Conservation (phyloP, 2,113 vertebrate species). For the Hippocampus abdominalis region DNA sequence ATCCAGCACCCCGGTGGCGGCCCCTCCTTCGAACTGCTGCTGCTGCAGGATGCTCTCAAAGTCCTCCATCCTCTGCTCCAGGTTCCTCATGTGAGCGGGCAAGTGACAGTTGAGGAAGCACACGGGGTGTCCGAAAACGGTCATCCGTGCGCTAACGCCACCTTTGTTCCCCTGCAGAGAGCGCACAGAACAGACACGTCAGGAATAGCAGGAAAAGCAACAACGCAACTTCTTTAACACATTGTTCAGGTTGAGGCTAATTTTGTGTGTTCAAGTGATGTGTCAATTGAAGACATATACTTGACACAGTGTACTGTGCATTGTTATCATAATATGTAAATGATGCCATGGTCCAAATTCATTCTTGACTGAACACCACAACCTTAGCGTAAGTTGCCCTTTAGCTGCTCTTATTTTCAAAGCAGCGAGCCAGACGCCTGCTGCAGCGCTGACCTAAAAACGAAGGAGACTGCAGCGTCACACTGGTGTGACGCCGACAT, state of each 20-base stretch:
- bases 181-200: background rate
- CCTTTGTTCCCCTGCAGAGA: conserved; percentile 92
- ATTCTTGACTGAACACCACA: background rate
- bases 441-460: conserved; percentile 69
- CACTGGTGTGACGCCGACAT: conserved; percentile 60
- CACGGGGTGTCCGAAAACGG: conserved; percentile 88
- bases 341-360: background rate
- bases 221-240: background rate
- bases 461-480: conserved; percentile 72
- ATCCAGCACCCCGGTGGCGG: conserved; percentile 86
- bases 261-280: too few relatives aligned
- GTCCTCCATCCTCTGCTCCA: conserved; percentile 93
- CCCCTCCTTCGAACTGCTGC: conserved; percentile 89
- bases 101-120: conserved; percentile 99
- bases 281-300: too few relatives aligned
- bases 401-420: background rate
- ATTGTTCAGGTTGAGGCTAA: background rate
- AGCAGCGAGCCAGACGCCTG: conserved; percentile 55
- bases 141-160: conserved; percentile 85
- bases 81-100: conserved; percentile 94
- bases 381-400: too few relatives aligned
- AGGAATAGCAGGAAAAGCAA: background rate
- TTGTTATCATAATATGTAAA: too few relatives aligned
- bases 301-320: too few relatives aligned
- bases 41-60: conserved; percentile 96